Conservation (phyloP, 1,140 invertebrate species). For the Drosophila erecta region DNA sequence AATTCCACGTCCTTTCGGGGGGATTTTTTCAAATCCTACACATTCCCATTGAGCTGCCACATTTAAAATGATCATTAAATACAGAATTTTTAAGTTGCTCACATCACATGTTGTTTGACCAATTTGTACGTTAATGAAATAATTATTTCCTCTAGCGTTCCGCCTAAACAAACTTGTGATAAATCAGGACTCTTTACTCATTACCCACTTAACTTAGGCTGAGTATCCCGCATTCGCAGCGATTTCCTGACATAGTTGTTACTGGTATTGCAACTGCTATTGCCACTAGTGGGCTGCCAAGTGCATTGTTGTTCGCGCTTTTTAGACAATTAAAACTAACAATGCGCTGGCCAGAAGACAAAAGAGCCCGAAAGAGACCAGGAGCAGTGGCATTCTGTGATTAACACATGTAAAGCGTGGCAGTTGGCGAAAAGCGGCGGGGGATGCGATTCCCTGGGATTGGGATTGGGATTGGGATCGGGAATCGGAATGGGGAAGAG, state of each 20-base stretch:
- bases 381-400: constrained; percentile 71
- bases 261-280: constrained; percentile 39
- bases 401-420: constrained; percentile 82
- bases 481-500: constrained; percentile 6
- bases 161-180: not conserved
- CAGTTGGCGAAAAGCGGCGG: constrained; percentile 53
- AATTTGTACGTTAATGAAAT: too few species aligned
- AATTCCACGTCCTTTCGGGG: too few species aligned
- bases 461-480: not conserved
- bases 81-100: too few species aligned
- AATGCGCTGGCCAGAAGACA: constrained; percentile 60
- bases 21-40: too few species aligned
- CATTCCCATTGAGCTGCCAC: too few species aligned
- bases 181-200: not conserved
- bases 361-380: constrained; percentile 43
- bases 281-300: constrained; percentile 38
- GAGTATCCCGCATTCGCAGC: constrained; percentile 21
- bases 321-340: constrained; percentile 81
- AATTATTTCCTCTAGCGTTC: too few species aligned
- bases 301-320: constrained; percentile 65
- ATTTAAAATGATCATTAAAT: too few species aligned
- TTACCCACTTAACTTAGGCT: constrained; percentile 7
- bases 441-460: constrained; percentile 12
- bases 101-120: too few species aligned
- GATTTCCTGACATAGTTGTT: constrained; percentile 23